Evolutionary conservation across 2,888 invertebrate species (phyloP).

Genomic region (Timema cristinae): DNA sequence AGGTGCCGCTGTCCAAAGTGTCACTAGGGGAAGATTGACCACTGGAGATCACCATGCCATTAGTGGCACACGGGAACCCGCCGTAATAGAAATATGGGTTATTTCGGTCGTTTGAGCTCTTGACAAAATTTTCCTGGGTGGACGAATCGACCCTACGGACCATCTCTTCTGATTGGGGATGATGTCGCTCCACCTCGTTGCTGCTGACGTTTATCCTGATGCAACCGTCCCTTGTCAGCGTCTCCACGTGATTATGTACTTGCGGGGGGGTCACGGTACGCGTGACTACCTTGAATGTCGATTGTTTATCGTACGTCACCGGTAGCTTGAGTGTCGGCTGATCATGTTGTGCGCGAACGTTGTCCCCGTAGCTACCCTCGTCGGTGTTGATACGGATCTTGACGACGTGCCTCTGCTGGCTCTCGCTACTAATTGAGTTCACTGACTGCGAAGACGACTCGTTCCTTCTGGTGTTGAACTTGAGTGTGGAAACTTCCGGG

Average conservation of each 20-base stretch:
- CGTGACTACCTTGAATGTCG: neutral
- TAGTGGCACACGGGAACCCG: conserved; percentile 48
- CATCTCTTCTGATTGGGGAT: conserved; percentile 21
- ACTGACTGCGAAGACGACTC: too few species aligned
- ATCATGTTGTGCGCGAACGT: neutral
- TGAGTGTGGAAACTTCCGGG: too few species aligned
- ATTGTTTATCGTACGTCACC: neutral
- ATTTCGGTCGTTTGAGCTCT: conserved; percentile 16
- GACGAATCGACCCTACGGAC: conserved; percentile 15
- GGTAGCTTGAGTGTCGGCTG: conserved; percentile 20
- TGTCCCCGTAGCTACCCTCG: conserved; percentile 39
- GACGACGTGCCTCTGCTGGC: conserved; percentile 54
- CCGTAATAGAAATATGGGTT: conserved; percentile 59
- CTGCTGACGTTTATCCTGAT: conserved; percentile 56
- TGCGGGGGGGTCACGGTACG: conserved; percentile 21
- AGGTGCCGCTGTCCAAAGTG: conserved; percentile 78
- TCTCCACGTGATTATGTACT: conserved; percentile 19
- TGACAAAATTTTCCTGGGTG: conserved; percentile 14
- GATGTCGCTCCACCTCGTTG: conserved; percentile 41
- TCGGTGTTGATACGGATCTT: conserved; percentile 67
- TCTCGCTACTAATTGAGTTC: conserved; percentile 27
- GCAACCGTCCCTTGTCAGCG: conserved; percentile 50
- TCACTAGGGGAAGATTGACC: conserved; percentile 81
- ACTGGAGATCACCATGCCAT: conserved; percentile 64
- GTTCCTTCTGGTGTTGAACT: too few species aligned